Base-by-base conservation (phyloP, 1,140 invertebrate genomes). In the Eurosta solidaginis region DNA sequence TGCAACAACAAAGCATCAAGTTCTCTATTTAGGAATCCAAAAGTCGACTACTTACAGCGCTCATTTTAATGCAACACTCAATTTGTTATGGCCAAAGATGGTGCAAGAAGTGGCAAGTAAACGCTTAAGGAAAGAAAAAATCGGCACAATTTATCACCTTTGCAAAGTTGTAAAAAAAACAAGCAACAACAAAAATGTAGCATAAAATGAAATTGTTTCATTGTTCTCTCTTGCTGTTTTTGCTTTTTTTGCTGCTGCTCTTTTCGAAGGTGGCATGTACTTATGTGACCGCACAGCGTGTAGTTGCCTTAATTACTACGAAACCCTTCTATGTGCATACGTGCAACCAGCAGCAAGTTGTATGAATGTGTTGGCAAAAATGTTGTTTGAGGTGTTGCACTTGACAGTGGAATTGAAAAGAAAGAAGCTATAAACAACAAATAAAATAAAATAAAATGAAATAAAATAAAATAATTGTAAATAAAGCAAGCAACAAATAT, bases 301-400 rank as follows among this genome's bases (percentile, higher is more conserved):
- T 68, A 68, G 59, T 68, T 68, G 59, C 59, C 59, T 68, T 68
- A 68, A 68, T 68, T 68, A 68, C 59, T 68, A 33, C 59, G 17
- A 29, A 68, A 68, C 33, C 59, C 59, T 68, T 42, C 59, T 68
- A 68, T 68, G 59, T 40, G 33, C 59, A 42, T 40, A 68, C 59
- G 40, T 68, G 59, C 59, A 68, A 68, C 33, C n/a, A 7, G 59
- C 33, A 68, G n/a, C n/a, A n/a, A 40, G 29, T 68, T 36, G 59
- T 40, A 40, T 68, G 59, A 68, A 68, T 68, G 59, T 36, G 59
- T 0, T 40, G 33, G 59, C 59, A 68, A 68, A 14, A 40, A 40
- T 40, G 14, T 9, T 22, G 59, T n/a, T n/a, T 2, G 33, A 68
- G 59, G 59, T 68, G 59, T 68, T 68, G 59, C 59, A 68, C 59